Base-by-base conservation (phyloP, 2,797 vertebrate genomes). In the Phrynocephalus vlangalii region DNA sequence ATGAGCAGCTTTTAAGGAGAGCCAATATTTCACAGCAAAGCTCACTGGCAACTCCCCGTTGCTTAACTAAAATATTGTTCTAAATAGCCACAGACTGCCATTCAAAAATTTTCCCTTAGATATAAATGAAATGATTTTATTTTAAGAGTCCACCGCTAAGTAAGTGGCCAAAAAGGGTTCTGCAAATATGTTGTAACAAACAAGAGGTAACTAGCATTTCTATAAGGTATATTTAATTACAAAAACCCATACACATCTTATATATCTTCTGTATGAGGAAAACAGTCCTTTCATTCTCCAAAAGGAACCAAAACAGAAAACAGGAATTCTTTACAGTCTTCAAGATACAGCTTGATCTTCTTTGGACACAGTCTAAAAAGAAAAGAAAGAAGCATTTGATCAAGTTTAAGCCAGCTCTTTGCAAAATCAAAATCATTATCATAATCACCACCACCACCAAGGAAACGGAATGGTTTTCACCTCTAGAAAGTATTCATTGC, bases 301-400 rank as follows among this genome's bases (percentile, higher is more conserved):
- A 10, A 67, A 15, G 77, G 76, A 85, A 26, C 77, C 87, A 88
- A 24, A 3, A 87, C 26, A 85, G 63, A 84, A 68, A 75, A 52
- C 26, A 67, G 72, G 83, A 81, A 71, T 70, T 67, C 88, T 72
- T 11, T 48, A 26, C 26, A 20, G 13, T 0, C 0, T 89, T 96
- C 95, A 96, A 50, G 96, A 94, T 71, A 93, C 89, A 60, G 95
- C 15, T 11, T 95, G 94, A 5, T 95, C 92, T 16, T 95, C 95
- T 93, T 94, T 93, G n/a, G 93, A 75, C 82, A 94, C n/a, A 0
- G 95, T 93, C 96, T 96, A 56, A 92, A 92, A 44, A 89, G 9
- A 52, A 52, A 87, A 18, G n/a, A 82, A 68, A 63, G 76, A 7
- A 0, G 52, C 7, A 73, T 50, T 44, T 83, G 3, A 70, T 68